Percentiles rank a stretch among this genome's conserved stretches.
phyloP scores from a whole-genome alignment of 1,140 invertebrate species.

The Pollicipes pollicipes region DNA sequence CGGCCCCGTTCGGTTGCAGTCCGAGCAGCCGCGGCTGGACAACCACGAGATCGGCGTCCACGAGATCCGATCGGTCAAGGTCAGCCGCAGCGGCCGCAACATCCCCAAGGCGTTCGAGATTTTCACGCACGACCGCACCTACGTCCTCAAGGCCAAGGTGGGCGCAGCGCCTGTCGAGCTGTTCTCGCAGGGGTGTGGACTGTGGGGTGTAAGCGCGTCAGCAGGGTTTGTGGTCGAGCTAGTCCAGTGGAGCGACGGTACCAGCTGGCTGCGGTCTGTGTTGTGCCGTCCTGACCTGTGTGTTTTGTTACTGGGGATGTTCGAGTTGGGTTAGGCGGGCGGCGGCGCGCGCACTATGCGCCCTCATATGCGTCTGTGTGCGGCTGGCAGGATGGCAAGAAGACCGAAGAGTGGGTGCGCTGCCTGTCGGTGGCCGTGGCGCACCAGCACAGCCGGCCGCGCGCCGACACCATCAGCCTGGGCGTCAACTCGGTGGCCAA shows the following conservation, averaged over 20 bases:
- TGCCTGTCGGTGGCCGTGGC: conserved; percentile 73
- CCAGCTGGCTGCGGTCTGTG: no score
- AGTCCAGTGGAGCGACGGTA: no score
- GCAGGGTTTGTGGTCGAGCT: no score
- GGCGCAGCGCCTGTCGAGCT: background rate
- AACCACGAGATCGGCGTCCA: conserved; percentile 47
- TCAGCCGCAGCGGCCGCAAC: conserved; percentile 59
- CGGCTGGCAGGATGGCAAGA: conserved; percentile 50
- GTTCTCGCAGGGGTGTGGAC: no score
- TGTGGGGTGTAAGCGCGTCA: no score
- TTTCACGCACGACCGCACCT: conserved; percentile 76
- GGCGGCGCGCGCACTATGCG: no score
- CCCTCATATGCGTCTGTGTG: background rate
- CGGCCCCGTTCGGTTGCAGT: conserved; percentile 7
- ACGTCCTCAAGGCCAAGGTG: conserved; percentile 70
- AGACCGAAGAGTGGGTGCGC: conserved; percentile 86
- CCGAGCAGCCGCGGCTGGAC: conserved; percentile 17
- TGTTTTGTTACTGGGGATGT: background rate
- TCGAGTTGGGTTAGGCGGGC: background rate
- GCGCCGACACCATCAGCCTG: conserved; percentile 1
- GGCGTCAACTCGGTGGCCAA: background rate
- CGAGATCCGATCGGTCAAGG: conserved; percentile 80
- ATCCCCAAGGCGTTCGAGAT: conserved; percentile 92
- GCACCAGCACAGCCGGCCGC: conserved; percentile 26
- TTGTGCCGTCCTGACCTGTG: no score